Base-by-base conservation (phyloP, 2,888 invertebrate genomes). In the Elegia similella region DNA sequence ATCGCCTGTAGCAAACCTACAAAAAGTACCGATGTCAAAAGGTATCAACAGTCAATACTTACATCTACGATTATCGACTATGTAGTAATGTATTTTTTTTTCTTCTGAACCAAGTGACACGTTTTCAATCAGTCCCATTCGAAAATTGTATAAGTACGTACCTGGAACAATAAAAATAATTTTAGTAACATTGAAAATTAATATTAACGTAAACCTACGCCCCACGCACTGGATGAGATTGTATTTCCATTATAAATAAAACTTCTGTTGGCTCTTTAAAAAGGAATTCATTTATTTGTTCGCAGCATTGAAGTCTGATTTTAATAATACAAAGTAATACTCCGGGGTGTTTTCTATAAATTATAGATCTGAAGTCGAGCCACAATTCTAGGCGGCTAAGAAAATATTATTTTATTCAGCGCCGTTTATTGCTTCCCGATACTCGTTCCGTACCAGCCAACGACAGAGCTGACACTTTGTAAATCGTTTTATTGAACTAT, bases 361-460 rank as follows among this genome's bases (percentile, higher is more conserved):
- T 43, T 42, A 34, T 16, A 17, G 12, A 38, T 46, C 17, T 23
- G 23, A 32, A 34, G 46, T 13, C 8, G 16, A n/a, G 13, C 23
- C 16, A 34, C 34, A 46, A 17, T 34, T 64, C 62, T 57, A 59
- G 15, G 34, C 7, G 12, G 15, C 15, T 48, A 29, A 30, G 30
- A 48, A 46, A 48, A 30, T 7, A 7, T 30, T 48, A 30, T 48
- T 48, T 48, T 46, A 46, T 46, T 23, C 17, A 30, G 30, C 7
- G 12, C 30, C 13, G 1, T 47, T 61, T 65, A 69, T 73, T 73
- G 72, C 77, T 69, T 64, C 59, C 43, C 54, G 59, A 67, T 69
- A 66, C 66, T 50, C 32, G 15, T 12, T n/a, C 60, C 55, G 78
- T 76, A 66, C 79, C 78, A 76, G 80, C 68, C 74, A 70, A 10